Conservation (phyloP, 2,888 invertebrate genomes). For the Microplitis deprimator region DNA sequence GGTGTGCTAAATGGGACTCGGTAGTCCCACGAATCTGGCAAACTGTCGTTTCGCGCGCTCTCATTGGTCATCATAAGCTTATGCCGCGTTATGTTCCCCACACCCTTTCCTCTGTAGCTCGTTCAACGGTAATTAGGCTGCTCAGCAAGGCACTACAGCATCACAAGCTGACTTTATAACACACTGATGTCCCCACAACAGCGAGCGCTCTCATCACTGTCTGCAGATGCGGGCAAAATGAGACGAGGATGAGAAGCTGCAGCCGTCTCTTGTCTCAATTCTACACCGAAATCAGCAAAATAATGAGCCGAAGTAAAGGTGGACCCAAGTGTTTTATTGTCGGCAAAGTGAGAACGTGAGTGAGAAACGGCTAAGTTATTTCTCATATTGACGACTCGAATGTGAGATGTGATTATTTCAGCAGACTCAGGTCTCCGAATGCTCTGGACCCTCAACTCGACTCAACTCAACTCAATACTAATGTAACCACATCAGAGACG, state of each 20-base stretch:
- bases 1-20: slow-evolving; percentile 50
- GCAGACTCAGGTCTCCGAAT: too few species aligned
- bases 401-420: slow-evolving; percentile 2
- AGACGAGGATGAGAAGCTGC: too few species aligned
- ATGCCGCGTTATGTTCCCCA: neutral
- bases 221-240: too few species aligned
- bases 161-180: slow-evolving; percentile 5
- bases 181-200: too few species aligned
- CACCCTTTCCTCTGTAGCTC: slow-evolving; percentile 42
- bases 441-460: too few species aligned
- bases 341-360: slow-evolving; percentile 51
- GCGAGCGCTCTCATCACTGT: too few species aligned
- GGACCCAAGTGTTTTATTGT: slow-evolving; percentile 39
- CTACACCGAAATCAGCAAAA: slow-evolving; percentile 57
- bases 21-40: slow-evolving; percentile 32
- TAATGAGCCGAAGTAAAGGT: slow-evolving; percentile 53
- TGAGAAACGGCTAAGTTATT: slow-evolving; percentile 35
- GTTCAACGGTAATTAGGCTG: slow-evolving; percentile 51
- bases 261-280: neutral
- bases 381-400: slow-evolving; percentile 6
- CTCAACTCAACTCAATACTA: neutral
- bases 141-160: slow-evolving; percentile 33
- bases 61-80: slow-evolving; percentile 26
- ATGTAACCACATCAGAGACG: slow-evolving; percentile 16
- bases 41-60: slow-evolving; percentile 44